Evolutionary conservation across 2,797 vertebrate species (phyloP).

Genomic region (Pelochelys cantorii): DNA sequence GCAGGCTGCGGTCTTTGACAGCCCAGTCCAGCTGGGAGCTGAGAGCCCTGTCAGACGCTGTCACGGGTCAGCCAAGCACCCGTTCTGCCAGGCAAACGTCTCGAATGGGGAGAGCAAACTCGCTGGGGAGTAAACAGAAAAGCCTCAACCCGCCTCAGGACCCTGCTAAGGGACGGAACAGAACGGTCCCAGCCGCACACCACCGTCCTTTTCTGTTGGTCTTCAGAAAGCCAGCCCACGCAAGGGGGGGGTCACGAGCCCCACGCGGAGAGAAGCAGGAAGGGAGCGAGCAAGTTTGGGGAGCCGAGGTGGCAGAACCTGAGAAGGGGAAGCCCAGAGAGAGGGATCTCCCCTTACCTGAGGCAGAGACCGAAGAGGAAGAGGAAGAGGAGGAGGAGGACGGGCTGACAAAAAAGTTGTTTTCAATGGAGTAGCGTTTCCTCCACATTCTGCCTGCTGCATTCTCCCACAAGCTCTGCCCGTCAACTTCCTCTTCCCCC

Average conservation of each 20-base stretch:
- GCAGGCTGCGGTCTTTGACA: no score
- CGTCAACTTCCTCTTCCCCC: constrained; percentile 61
- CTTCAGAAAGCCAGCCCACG: background rate
- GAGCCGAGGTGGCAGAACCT: background rate
- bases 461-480: constrained; percentile 38
- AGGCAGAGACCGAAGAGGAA: constrained; percentile 78
- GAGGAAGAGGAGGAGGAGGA: constrained; percentile 73
- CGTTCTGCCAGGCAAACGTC: background rate
- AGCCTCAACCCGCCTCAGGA: background rate
- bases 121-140: no score
- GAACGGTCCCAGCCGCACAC: background rate
- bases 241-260: accelerated
- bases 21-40: background rate
- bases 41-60: background rate
- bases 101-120: background rate
- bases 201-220: background rate
- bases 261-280: background rate
- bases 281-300: background rate
- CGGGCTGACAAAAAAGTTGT: background rate
- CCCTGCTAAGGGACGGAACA: background rate
- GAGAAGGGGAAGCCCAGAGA: accelerated
- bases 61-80: background rate
- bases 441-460: constrained; percentile 75
- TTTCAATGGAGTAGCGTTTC: background rate
- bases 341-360: constrained; percentile 70